Percentiles rank a stretch among this genome's conserved stretches.
Evolutionary conservation across 2,888 invertebrate genomes (phyloP).

Genomic region (Carcina quercana): DNA sequence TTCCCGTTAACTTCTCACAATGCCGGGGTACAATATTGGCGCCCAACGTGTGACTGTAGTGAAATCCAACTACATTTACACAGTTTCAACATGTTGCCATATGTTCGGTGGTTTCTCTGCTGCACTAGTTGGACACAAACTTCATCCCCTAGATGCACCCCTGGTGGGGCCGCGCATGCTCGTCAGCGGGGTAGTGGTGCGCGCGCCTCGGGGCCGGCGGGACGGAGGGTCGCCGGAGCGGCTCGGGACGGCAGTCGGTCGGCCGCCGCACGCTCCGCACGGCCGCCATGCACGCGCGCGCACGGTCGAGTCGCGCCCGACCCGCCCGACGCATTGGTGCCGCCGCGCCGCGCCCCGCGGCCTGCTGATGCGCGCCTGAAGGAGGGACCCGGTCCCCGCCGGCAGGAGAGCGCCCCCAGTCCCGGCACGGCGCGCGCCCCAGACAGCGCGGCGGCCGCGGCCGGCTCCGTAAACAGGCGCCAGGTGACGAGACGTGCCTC

Average conservation of each 20-base stretch:
- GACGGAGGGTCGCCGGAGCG: too few species aligned
- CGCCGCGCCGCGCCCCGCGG: constrained; percentile 22
- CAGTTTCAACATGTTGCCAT: too few species aligned
- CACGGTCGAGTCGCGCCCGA: too few species aligned
- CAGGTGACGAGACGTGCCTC: constrained; percentile 2
- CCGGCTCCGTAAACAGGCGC: neutral
- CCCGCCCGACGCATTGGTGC: too few species aligned
- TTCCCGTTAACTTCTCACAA: too few species aligned
- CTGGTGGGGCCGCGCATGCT: neutral
- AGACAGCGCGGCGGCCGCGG: constrained; percentile 5
- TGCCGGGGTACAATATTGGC: too few species aligned
- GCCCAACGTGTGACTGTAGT: too few species aligned
- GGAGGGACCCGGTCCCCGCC: constrained; percentile 15
- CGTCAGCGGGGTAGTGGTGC: neutral
- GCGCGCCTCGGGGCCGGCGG: neutral
- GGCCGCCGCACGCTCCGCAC: too few species aligned
- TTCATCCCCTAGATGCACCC: neutral
- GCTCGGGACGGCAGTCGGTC: too few species aligned
- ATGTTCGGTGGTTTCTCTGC: too few species aligned
- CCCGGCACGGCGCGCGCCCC: constrained; percentile 5
- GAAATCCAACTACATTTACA: too few species aligned
- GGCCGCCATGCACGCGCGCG: too few species aligned
- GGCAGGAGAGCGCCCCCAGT: constrained; percentile 22
- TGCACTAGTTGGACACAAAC: neutral
- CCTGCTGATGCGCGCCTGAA: constrained; percentile 26